Evolutionary conservation across 2,797 vertebrate genomes (phyloP).

Genomic region (Sorex maritimensis): DNA sequence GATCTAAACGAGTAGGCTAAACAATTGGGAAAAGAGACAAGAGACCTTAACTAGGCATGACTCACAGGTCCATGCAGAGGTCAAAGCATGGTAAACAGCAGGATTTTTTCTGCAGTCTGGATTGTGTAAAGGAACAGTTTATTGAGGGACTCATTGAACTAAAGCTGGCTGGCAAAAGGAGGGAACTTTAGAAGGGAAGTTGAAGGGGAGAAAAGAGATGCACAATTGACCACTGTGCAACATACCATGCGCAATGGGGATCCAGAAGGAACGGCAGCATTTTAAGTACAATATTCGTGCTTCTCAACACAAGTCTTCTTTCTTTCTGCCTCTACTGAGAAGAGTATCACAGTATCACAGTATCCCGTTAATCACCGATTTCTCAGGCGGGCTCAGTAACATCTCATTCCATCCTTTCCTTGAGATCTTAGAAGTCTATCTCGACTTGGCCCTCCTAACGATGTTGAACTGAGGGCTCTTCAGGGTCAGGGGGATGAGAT

Average conservation of each 20-base stretch:
- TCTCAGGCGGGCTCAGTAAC: too few relatives aligned
- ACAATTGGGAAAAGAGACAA: not conserved
- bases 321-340: not conserved
- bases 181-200: not conserved
- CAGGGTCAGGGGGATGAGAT: too few relatives aligned
- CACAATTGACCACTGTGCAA: too few relatives aligned
- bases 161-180: not conserved
- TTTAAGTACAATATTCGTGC: not conserved
- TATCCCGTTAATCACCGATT: too few relatives aligned
- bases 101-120: not conserved
- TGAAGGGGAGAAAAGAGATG: not conserved
- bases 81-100: not conserved
- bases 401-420: too few relatives aligned
- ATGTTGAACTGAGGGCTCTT: too few relatives aligned
- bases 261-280: rapidly evolving
- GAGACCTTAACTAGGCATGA: not conserved
- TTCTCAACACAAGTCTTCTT: not conserved
- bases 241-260: not conserved
- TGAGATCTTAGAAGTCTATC: too few relatives aligned
- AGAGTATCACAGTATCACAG: not conserved
- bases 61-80: not conserved
- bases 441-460: too few relatives aligned
- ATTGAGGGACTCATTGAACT: not conserved
- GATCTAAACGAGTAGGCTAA: not conserved
- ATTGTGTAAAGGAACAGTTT: not conserved